A percentile compares a stretch with the other conserved stretches of the same genome.
Evolutionary conservation across 2,113 vertebrate genomes (phyloP).

Genomic region (Semnornis frantzii): DNA sequence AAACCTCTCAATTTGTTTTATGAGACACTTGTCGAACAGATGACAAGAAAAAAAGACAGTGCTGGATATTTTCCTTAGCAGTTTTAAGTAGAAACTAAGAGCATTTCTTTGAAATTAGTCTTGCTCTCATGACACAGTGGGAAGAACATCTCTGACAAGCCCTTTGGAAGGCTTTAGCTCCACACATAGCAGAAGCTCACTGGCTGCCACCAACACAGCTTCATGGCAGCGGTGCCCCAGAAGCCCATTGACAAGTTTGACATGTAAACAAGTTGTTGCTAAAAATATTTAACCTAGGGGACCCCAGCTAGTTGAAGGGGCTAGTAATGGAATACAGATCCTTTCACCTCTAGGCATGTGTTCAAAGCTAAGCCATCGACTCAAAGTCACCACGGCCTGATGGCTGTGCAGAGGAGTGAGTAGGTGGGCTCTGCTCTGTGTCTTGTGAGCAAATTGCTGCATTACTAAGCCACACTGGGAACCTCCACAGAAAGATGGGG

Average conservation of each 20-base stretch:
- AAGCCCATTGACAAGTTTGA: conserved; percentile 63
- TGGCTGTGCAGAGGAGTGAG: background rate
- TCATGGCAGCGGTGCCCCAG: conserved; percentile 37
- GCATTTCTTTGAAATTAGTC: conserved; percentile 65
- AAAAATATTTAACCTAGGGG: conserved; percentile 68
- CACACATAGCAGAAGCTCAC: background rate
- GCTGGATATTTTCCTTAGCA: conserved; percentile 58
- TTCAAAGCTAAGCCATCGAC: conserved; percentile 15
- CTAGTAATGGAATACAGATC: conserved; percentile 62
- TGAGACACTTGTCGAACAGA: conserved; percentile 62
- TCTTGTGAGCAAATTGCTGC: background rate
- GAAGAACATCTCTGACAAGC: conserved; percentile 51
- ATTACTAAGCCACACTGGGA: background rate
- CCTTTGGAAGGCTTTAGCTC: conserved; percentile 46
- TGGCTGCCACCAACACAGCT: conserved; percentile 35
- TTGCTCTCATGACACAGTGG: conserved; percentile 40
- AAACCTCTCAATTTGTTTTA: conserved; percentile 75
- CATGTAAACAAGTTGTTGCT: conserved; percentile 70
- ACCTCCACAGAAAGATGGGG: background rate
- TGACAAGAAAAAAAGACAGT: conserved; percentile 53
- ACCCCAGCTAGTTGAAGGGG: conserved; percentile 34
- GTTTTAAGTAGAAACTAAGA: conserved; percentile 69
- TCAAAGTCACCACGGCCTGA: background rate
- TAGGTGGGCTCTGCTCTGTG: conserved; percentile 41
- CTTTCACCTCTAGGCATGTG: conserved; percentile 62